Evolutionary conservation across 2,113 vertebrate genomes (phyloP), one percentile per base, ranked within the genome.

Genomic region (Phoenicopterus ruber): DNA sequence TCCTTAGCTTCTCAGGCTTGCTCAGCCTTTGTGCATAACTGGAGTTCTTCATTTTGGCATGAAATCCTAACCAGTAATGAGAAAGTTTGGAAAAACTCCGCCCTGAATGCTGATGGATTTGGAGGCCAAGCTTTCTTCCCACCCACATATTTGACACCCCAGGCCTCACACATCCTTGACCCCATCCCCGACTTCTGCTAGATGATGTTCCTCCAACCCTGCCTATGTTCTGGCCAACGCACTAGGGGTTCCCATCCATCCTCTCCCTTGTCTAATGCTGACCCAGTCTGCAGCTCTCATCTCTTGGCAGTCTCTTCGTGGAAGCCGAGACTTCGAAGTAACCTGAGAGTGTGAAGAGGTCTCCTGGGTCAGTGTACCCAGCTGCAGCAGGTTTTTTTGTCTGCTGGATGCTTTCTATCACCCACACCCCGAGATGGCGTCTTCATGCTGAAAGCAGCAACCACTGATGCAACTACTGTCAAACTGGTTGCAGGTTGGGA

Each of bases 361-460:
- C 65, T 44, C 26, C 24, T 63, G 77, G 32, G 55, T 76, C 57
- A 80, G 44, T 7, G 42, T 13, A 79, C 12, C 25, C 74, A 71
- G 31, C 28, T 1, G 4, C 55, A 88, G 62, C 5, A 36, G 13
- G 11, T 17, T 6, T 44, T 38, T 24, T 16, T 8, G 42, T 44
- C 46, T 42, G 40, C 40, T 88, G 36, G 34, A 19, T 24, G 13
- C 28, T 78, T 22, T 10, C 25, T 49, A 1, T 6, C 62, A n/a
- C 44, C 38, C 2, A 0, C 13, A 21, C 9, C 13, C 25, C 0
- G 0, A 34, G 36, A 38, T 62, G 50, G 6, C 20, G 59, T 15
- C 71, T 72, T 61, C 12, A 1, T 20, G n/a, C 54, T 67, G 90
- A 31, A 29, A 55, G 18, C 49, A 69, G 24, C 38, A 82, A 63